Conservation (phyloP, 1,140 invertebrate species). For the Drosophila nasuta region DNA sequence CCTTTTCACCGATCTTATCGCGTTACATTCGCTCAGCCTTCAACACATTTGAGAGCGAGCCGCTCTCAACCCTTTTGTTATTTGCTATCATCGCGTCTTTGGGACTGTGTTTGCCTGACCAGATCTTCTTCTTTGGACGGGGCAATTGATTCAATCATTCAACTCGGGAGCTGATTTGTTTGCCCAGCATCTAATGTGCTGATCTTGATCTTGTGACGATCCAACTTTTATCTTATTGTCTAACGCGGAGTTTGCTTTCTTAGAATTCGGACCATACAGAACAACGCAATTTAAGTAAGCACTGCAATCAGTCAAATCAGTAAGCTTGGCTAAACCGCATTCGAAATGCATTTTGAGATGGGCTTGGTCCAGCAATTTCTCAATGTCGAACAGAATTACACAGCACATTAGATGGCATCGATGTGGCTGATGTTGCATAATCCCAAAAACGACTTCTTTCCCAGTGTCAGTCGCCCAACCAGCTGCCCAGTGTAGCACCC, state of each 20-base stretch:
- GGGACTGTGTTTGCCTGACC: conserved; percentile 47
- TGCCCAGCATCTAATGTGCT: conserved; percentile 40
- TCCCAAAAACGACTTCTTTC: conserved; percentile 50
- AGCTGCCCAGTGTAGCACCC: conserved; percentile 67
- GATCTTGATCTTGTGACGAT: conserved; percentile 49
- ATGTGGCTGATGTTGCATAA: conserved; percentile 69
- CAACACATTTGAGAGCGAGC: conserved; percentile 52
- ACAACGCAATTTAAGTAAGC: conserved; percentile 50
- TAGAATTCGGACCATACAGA: conserved; percentile 57
- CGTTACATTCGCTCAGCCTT: conserved; percentile 69
- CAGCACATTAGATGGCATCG: conserved; percentile 74
- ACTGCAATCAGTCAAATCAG: conserved; percentile 54
- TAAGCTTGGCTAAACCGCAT: conserved; percentile 39
- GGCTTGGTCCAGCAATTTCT: conserved; percentile 72
- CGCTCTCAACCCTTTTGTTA: conserved; percentile 63
- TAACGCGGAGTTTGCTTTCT: conserved; percentile 71
- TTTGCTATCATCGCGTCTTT: conserved; percentile 22
- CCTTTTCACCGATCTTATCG: conserved; percentile 67
- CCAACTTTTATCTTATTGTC: conserved; percentile 23
- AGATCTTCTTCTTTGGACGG: conserved; percentile 46
- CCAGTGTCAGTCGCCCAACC: conserved; percentile 32
- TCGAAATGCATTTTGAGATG: conserved; percentile 18
- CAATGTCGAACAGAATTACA: conserved; percentile 71
- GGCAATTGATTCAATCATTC: conserved; percentile 51
- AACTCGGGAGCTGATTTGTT: conserved; percentile 40